A percentile compares a stretch with the other conserved stretches of the same genome.
phyloP scores from a whole-genome alignment of 2,113 vertebrate genomes.

The Chaetops frenatus region DNA sequence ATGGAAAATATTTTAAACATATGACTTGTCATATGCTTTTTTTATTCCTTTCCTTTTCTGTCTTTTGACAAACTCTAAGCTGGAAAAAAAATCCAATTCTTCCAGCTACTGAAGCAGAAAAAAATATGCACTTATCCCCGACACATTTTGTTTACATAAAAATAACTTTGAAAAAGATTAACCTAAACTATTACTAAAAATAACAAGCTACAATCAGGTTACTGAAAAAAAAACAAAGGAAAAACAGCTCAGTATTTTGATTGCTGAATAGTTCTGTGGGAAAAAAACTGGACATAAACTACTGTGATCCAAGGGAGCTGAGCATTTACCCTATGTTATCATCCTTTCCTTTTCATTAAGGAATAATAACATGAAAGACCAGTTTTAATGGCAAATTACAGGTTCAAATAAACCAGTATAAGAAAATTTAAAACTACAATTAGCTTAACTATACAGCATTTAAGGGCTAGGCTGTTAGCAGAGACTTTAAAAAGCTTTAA shows the following conservation, averaged over 20 bases:
- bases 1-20: background rate
- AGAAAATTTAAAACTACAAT: background rate
- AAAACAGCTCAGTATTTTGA: background rate
- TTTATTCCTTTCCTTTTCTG: background rate
- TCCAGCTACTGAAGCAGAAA: background rate
- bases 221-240: background rate
- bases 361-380: background rate
- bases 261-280: background rate
- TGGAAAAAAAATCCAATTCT: background rate
- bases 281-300: background rate
- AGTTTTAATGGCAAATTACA: background rate
- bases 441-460: background rate
- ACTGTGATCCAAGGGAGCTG: background rate
- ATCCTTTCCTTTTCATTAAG: background rate
- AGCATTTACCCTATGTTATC: background rate
- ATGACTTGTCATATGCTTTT: background rate
- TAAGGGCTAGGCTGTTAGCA: background rate
- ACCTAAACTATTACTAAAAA: background rate
- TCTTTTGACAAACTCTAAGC: background rate
- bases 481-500: background rate
- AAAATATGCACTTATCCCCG: background rate
- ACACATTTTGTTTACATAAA: background rate
- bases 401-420: background rate
- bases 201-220: background rate
- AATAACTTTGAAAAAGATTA: background rate